Conservation (phyloP, 2,888 invertebrate species). For the Latrodectus elegans region DNA sequence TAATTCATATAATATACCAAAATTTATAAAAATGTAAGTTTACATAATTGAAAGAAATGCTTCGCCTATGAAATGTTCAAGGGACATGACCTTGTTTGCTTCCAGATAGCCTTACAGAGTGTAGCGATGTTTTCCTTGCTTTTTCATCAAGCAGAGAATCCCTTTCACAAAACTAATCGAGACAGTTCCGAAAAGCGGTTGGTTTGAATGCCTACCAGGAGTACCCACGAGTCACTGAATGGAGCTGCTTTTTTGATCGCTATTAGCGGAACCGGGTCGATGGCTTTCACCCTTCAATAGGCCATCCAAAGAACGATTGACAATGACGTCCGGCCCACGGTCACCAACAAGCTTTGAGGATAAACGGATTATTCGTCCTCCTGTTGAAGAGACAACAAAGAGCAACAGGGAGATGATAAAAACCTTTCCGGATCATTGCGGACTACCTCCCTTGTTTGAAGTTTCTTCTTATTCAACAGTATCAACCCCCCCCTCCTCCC, state of each 20-base stretch:
- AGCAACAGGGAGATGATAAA: slow-evolving; percentile 56
- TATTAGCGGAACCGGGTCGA: slow-evolving; percentile 24
- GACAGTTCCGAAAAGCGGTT: slow-evolving; percentile 46
- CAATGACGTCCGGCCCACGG: slow-evolving; percentile 43
- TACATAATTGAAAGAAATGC: too few species aligned
- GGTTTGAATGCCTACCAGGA: slow-evolving; percentile 36
- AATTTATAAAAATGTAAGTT: too few species aligned
- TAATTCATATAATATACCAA: too few species aligned
- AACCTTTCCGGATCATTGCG: slow-evolving; percentile 54
- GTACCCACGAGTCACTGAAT: slow-evolving; percentile 50
- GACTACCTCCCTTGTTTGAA: slow-evolving; percentile 50
- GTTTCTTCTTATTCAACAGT: slow-evolving; percentile 12
- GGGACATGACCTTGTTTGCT: too few species aligned
- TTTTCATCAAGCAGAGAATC: slow-evolving; percentile 15
- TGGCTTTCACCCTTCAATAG: slow-evolving; percentile 20
- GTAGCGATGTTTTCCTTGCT: neutral
- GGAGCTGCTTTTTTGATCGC: slow-evolving; percentile 9
- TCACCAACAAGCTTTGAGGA: slow-evolving; percentile 28
- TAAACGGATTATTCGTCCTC: slow-evolving; percentile 52
- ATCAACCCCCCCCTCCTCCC: neutral
- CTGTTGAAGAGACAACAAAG: slow-evolving; percentile 53
- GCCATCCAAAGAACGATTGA: slow-evolving; percentile 21
- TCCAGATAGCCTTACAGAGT: too few species aligned
- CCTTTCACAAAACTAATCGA: slow-evolving; percentile 45
- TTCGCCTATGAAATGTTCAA: too few species aligned